Evolutionary conservation across 2,888 invertebrate species (phyloP), one percentile per base, ranked within the genome.

Genomic region (Agrotis puta): DNA sequence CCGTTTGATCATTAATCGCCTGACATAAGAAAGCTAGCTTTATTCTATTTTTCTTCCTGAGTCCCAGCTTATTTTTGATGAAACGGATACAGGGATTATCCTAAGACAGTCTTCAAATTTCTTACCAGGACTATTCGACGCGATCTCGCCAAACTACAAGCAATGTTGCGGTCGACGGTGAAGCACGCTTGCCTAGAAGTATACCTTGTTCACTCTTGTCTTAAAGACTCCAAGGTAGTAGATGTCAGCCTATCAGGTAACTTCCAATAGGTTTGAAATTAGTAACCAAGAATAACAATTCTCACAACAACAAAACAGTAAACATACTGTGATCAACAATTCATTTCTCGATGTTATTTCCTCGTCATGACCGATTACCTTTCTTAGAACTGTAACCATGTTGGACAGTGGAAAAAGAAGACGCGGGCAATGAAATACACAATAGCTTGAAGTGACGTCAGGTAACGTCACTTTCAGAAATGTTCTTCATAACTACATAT

Each of bases 261-360:
- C 7, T 33, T 33, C 7, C 7, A 33, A 53, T 43, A 2, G 20
- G 18, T 64, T 45, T 20, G 5, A 7, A 59, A 64, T 61, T 1
- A 20, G 2, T 1, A 45, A 47, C 33, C 14, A 13, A 68, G 53
- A 66, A 33, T 6, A n/a, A n/a, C n/a, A n/a, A n/a, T n/a, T n/a
- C n/a, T n/a, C n/a, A n/a, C n/a, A n/a, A n/a, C n/a, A n/a, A n/a
- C n/a, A n/a, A n/a, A n/a, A n/a, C n/a, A n/a, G n/a, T n/a, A n/a
- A n/a, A n/a, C n/a, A n/a, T 53, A 68, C 24, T 18, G 20, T 4
- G n/a, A 61, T 65, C 47, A 61, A 33, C 67, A 39, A 54, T 56
- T 2, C 22, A 69, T 54, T 47, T 56, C 3, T 56, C 6, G 39
- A 18, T 27, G 11, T 4, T 27, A 22, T 57, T 69, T 69, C 50